Percentiles rank a stretch among this genome's conserved stretches.
Evolutionary conservation across 2,888 invertebrate genomes (phyloP).

Genomic region (Nephrotoma appendiculata): DNA sequence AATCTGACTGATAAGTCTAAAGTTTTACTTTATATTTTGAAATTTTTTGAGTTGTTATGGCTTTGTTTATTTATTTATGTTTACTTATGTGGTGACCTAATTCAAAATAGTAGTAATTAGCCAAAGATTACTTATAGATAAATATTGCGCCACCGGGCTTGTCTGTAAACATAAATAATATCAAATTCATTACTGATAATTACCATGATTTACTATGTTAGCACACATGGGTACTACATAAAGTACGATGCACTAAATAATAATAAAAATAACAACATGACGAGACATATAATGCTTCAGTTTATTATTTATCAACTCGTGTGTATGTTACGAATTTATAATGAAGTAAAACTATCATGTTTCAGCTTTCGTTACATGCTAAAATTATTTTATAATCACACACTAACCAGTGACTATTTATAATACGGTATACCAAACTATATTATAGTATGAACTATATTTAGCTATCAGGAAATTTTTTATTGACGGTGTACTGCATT

Average conservation of each 20-base stretch:
- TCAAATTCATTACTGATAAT: background rate
- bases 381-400: background rate
- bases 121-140: background rate
- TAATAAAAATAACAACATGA: background rate
- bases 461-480: background rate
- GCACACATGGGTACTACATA: too few species aligned
- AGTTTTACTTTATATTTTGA: background rate
- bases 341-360: background rate
- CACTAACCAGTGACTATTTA: background rate
- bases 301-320: background rate
- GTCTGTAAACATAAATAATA: background rate
- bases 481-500: background rate
- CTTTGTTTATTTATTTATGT: background rate
- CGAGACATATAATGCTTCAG: background rate
- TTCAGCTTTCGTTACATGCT: background rate
- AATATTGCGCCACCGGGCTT: background rate
- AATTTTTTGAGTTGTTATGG: background rate
- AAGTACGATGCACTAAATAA: background rate
- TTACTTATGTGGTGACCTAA: background rate
- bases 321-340: background rate
- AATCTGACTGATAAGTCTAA: background rate
- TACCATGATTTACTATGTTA: background rate
- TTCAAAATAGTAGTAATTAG: background rate
- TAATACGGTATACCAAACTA: background rate
- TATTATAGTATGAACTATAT: background rate